phyloP scores from a whole-genome alignment of 2,797 vertebrate genomes.

The Tiaroga cobitis region DNA sequence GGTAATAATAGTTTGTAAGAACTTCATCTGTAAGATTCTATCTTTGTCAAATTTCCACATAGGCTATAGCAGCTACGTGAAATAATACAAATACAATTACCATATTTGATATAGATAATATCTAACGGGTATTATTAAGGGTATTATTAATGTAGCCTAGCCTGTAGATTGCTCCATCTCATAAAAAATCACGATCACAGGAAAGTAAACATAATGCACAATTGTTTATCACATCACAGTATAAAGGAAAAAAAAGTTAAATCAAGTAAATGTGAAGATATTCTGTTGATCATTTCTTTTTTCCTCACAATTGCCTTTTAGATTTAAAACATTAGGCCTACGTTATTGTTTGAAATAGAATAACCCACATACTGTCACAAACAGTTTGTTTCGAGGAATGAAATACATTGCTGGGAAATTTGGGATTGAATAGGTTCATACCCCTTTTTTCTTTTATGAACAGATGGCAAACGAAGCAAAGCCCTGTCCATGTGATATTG shows the following conservation, averaged over 20 bases:
- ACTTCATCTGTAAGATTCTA: not conserved
- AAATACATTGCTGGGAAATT: not conserved
- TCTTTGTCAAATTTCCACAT: not conserved
- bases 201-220: not conserved
- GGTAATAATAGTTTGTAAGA: not conserved
- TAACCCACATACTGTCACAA: not conserved
- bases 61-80: not conserved
- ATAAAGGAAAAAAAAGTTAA: not conserved
- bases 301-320: not conserved
- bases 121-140: not conserved
- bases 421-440: not conserved
- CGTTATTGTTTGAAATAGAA: not conserved
- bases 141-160: not conserved
- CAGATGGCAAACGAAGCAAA: conserved; percentile 88
- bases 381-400: not conserved
- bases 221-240: not conserved
- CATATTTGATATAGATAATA: not conserved
- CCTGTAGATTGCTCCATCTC: not conserved
- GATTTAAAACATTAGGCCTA: not conserved
- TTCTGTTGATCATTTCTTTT: not conserved
- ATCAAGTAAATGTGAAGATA: not conserved
- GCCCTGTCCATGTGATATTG: conserved; percentile 87
- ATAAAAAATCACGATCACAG: too few species aligned
- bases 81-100: not conserved
- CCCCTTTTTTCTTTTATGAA: not conserved